These are phyloP conservation scores for Brachynemurus nebulosus DNA, from an alignment of 2,888 invertebrate species.

Conservation along the genomic window DNA sequence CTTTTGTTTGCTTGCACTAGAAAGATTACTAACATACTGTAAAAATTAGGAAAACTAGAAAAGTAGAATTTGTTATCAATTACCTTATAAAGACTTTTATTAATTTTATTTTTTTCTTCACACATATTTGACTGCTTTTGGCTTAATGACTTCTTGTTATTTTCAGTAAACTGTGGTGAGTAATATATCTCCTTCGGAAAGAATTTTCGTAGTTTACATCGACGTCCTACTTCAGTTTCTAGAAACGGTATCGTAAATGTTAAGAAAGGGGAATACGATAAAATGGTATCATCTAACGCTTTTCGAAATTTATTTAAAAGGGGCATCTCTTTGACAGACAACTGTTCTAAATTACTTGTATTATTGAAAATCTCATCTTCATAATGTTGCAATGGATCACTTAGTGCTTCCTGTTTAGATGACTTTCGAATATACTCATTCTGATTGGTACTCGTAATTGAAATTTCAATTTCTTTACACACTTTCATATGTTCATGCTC, in stretches of 20 bases:
- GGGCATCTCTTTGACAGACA: constrained; percentile 43
- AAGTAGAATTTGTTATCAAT: too few relatives aligned
- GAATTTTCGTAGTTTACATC: constrained; percentile 55
- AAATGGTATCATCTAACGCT: constrained; percentile 53
- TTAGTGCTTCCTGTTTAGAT: constrained; percentile 55
- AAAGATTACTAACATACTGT: too few relatives aligned
- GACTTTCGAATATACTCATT: constrained; percentile 30
- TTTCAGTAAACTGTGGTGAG: constrained; percentile 44
- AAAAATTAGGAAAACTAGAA: too few relatives aligned
- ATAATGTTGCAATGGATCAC: constrained; percentile 58
- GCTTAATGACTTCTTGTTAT: constrained; percentile 19
- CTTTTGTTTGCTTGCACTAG: too few relatives aligned
- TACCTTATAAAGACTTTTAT: too few relatives aligned
- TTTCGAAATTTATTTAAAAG: constrained; percentile 56
- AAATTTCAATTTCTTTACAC: not conserved
- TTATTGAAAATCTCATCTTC: constrained; percentile 22
- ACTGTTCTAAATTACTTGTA: constrained; percentile 26
- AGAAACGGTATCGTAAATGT: constrained; percentile 74
- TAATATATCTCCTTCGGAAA: constrained; percentile 62
- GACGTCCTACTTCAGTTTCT: constrained; percentile 69
- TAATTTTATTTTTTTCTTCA: constrained; percentile 5
- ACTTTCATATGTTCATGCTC: not conserved
- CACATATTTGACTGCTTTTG: not conserved
- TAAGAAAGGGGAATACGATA: constrained; percentile 79
- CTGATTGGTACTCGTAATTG: constrained; percentile 8